phyloP scores from a whole-genome alignment of 2,888 invertebrate genomes.

The Perdita meconis region DNA sequence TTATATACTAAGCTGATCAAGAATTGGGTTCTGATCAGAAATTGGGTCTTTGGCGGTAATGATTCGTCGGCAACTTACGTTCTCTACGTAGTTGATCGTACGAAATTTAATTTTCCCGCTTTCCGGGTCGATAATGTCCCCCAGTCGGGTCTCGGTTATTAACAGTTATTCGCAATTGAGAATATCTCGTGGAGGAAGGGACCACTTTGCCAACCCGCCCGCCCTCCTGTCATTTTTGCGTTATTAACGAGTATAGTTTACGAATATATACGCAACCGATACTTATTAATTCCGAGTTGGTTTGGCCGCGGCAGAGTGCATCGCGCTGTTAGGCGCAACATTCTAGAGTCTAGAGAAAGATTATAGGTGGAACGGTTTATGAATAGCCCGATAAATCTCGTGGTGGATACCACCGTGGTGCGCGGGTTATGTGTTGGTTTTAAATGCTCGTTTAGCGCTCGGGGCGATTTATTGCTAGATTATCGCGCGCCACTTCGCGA shows the following conservation, averaged over 20 bases:
- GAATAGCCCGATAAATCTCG: conserved; percentile 71
- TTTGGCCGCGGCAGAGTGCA: not conserved
- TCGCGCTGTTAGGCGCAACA: conserved; percentile 52
- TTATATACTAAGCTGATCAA: too few species aligned
- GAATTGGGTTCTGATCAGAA: too few species aligned
- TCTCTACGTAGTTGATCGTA: not conserved
- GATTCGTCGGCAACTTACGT: too few species aligned
- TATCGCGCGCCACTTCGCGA: conserved; percentile 49
- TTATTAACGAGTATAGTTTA: conserved; percentile 48
- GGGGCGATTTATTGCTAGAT: conserved; percentile 64
- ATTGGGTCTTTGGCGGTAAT: too few species aligned
- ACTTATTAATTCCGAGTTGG: conserved; percentile 51
- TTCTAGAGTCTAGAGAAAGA: conserved; percentile 55
- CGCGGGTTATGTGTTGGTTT: conserved; percentile 49
- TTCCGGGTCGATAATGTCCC: conserved; percentile 13
- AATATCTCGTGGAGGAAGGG: conserved; percentile 19
- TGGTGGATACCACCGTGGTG: conserved; percentile 36
- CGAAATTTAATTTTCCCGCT: conserved; percentile 19
- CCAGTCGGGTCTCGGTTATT: conserved; percentile 1
- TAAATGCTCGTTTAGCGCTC: conserved; percentile 63
- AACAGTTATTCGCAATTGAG: conserved; percentile 15
- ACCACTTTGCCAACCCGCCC: conserved; percentile 17
- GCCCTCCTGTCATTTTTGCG: conserved; percentile 22
- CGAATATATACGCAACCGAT: conserved; percentile 22
- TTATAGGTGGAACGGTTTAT: conserved; percentile 62